Evolutionary conservation across 2,888 invertebrate species (phyloP).

Genomic region (Sminthurinus aureus): DNA sequence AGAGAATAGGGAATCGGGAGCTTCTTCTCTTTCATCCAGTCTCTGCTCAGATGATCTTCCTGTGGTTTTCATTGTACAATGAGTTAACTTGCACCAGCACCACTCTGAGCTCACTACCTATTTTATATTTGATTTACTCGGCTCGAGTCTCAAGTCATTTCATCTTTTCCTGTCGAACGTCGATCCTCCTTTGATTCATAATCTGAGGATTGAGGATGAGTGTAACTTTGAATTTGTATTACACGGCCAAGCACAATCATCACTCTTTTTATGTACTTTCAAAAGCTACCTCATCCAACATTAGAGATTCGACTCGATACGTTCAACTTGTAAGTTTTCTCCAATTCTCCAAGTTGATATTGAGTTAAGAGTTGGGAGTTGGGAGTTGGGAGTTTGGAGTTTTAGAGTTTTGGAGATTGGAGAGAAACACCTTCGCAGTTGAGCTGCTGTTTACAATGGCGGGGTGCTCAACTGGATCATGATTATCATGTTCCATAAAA

Average conservation of each 20-base stretch:
- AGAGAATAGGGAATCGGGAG: too few species aligned
- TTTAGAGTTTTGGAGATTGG: background rate
- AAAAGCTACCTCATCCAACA: background rate
- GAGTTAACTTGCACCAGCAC: background rate
- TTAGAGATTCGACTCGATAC: background rate
- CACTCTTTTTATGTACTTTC: too few species aligned
- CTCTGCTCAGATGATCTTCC: background rate
- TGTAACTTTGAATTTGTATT: too few species aligned
- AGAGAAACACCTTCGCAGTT: conserved; percentile 35
- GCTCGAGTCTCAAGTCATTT: too few species aligned
- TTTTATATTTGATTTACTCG: background rate
- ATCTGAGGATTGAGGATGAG: too few species aligned
- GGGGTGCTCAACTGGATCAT: conserved; percentile 43
- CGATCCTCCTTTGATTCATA: too few species aligned
- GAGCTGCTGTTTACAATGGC: conserved; percentile 32
- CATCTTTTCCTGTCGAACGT: too few species aligned
- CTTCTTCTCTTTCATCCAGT: too few species aligned
- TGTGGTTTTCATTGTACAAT: conserved; percentile 7
- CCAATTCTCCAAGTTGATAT: too few species aligned
- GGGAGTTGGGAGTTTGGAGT: background rate
- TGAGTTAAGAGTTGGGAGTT: too few species aligned
- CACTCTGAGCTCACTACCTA: conserved; percentile 5
- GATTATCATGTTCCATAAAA: conserved; percentile 39
- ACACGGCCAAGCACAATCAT: too few species aligned
- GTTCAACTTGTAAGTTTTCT: too few species aligned